phyloP scores from a whole-genome alignment of 2,888 invertebrate species.

The Drosophila antonietae region DNA sequence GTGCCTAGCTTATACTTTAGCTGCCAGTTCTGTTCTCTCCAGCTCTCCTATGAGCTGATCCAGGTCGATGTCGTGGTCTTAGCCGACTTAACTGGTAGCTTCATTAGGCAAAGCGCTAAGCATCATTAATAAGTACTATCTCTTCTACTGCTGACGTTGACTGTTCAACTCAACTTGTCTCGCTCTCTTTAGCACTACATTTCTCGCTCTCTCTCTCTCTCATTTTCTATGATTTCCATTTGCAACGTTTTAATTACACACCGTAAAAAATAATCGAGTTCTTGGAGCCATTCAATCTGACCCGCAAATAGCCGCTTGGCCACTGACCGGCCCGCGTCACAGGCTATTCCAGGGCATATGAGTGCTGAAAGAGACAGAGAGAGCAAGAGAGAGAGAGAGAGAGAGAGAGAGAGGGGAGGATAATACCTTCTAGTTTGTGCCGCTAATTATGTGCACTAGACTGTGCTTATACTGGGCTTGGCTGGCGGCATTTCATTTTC shows the following conservation, averaged over 20 bases:
- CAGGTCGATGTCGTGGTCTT: slow-evolving; percentile 19
- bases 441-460: slow-evolving; percentile 76
- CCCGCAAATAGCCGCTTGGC: slow-evolving; percentile 53
- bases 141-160: slow-evolving; percentile 60
- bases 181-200: neutral
- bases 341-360: neutral
- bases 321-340: slow-evolving; percentile 56
- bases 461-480: slow-evolving; percentile 56
- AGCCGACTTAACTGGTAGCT: slow-evolving; percentile 44
- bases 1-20: slow-evolving; percentile 18
- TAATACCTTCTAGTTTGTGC: slow-evolving; percentile 32
- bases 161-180: slow-evolving; percentile 24
- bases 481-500: slow-evolving; percentile 52
- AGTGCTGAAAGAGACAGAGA: neutral
- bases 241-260: slow-evolving; percentile 62
- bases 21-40: neutral
- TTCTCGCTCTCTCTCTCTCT: neutral
- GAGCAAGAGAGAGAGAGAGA: neutral
- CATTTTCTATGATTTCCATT: slow-evolving; percentile 9
- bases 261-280: slow-evolving; percentile 77
- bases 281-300: slow-evolving; percentile 66
- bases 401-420: neutral
- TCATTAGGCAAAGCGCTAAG: slow-evolving; percentile 62
- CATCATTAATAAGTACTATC: slow-evolving; percentile 70
- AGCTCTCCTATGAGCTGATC: neutral